These are phyloP conservation scores for Callaeas wilsoni DNA, from an alignment of 2,113 vertebrate species.

Conservation along the genomic window DNA sequence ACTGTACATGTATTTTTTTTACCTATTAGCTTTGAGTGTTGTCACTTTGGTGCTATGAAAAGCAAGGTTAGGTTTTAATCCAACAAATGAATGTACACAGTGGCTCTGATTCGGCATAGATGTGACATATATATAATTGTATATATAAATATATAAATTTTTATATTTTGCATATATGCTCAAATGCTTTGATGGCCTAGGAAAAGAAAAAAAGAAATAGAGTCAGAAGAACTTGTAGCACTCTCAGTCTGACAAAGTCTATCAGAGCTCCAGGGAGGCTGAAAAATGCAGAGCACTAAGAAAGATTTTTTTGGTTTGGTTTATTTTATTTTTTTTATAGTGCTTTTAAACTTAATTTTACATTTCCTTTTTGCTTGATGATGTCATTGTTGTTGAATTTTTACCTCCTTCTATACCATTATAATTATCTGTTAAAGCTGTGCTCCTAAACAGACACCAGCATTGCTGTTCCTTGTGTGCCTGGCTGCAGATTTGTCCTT, in stretches of 20 bases:
- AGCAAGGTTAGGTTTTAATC: background rate
- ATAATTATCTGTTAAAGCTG: background rate
- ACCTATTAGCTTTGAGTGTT: background rate
- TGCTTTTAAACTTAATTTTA: background rate
- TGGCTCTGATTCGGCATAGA: background rate
- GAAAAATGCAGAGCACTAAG: background rate
- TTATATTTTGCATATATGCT: background rate
- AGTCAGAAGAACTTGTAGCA: background rate
- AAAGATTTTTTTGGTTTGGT: fast-evolving
- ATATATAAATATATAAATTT: background rate
- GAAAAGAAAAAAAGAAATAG: background rate
- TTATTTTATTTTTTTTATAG: background rate
- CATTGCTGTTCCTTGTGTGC: background rate
- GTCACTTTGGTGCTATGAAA: background rate
- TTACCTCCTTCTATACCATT: background rate
- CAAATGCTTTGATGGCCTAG: background rate
- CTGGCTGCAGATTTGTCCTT: background rate
- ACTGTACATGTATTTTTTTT: background rate
- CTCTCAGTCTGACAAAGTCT: background rate
- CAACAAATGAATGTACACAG: background rate
- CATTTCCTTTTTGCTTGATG: background rate
- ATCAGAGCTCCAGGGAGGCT: background rate
- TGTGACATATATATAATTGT: background rate
- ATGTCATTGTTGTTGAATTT: background rate
- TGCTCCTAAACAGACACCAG: background rate